Evolutionary conservation across 1,140 invertebrate genomes (phyloP).

Genomic region (Harlomillsia oculata): DNA sequence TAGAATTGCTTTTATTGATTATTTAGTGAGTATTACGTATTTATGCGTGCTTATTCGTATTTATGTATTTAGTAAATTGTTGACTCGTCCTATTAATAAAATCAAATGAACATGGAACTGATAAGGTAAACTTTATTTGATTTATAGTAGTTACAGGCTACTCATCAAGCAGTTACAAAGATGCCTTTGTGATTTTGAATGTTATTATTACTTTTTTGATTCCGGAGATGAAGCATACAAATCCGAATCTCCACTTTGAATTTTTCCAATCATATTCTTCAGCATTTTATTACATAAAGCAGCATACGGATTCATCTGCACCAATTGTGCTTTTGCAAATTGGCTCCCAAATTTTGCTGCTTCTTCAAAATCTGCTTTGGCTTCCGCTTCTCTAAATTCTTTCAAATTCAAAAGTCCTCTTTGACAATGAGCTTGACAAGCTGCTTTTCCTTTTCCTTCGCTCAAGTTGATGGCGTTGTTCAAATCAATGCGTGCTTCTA

Average conservation of each 20-base stretch:
- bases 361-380: conserved; percentile 57
- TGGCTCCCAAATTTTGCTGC: conserved; percentile 63
- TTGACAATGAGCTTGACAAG: conserved; percentile 68
- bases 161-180: too few relatives aligned
- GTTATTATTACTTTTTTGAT: too few relatives aligned
- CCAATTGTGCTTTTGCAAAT: conserved; percentile 69
- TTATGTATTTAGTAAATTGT: too few relatives aligned
- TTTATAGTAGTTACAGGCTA: too few relatives aligned
- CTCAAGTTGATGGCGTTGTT: conserved; percentile 59
- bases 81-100: too few relatives aligned
- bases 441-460: conserved; percentile 51
- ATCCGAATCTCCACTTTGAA: conserved; percentile 40
- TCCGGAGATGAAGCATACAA: too few relatives aligned
- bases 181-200: too few relatives aligned
- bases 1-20: too few relatives aligned
- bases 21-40: too few relatives aligned
- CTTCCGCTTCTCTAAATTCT: conserved; percentile 51
- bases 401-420: conserved; percentile 59
- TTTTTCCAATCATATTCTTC: conserved; percentile 52
- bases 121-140: too few relatives aligned
- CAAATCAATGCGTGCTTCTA: conserved; percentile 65
- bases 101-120: too few relatives aligned
- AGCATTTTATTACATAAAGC: conserved; percentile 90
- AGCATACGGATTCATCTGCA: conserved; percentile 71
- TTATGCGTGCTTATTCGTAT: too few relatives aligned